phyloP scores from a whole-genome alignment of 2,113 vertebrate genomes.

The Alaudala cheleensis region DNA sequence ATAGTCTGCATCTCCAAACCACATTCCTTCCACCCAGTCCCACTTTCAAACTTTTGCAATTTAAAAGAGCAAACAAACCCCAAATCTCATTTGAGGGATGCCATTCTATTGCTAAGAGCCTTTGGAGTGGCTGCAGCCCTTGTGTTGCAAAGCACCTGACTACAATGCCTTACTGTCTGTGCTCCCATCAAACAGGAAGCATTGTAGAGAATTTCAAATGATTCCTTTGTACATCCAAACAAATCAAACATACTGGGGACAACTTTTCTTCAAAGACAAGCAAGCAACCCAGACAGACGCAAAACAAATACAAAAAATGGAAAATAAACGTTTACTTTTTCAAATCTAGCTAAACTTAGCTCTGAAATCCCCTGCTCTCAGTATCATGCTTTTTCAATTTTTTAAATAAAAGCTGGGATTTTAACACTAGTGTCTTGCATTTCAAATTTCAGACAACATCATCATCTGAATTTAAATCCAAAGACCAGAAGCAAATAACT shows the following conservation, averaged over 20 bases:
- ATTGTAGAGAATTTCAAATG: slow-evolving; percentile 7
- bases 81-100: not conserved
- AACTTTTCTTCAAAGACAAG: slow-evolving; percentile 12
- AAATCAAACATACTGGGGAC: slow-evolving; percentile 1
- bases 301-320: not conserved
- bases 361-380: not conserved
- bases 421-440: not conserved
- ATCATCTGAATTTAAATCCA: not conserved
- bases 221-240: slow-evolving; percentile 14
- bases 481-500: not conserved
- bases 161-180: slow-evolving; percentile 44
- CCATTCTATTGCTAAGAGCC: slow-evolving; percentile 12
- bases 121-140: slow-evolving; percentile 23
- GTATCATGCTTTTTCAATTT: not conserved
- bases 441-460: not conserved
- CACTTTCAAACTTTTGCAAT: not conserved
- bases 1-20: not conserved
- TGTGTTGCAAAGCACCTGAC: slow-evolving; percentile 42
- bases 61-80: slow-evolving; percentile 15
- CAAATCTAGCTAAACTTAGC: not conserved
- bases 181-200: slow-evolving; percentile 4
- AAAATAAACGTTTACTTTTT: not conserved
- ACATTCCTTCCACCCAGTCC: not conserved
- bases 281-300: not conserved
- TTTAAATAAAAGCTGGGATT: not conserved